A percentile compares a stretch with the other conserved stretches of the same genome.
phyloP scores from a whole-genome alignment of 2,888 invertebrate genomes.

The Eupeodes luniger region DNA sequence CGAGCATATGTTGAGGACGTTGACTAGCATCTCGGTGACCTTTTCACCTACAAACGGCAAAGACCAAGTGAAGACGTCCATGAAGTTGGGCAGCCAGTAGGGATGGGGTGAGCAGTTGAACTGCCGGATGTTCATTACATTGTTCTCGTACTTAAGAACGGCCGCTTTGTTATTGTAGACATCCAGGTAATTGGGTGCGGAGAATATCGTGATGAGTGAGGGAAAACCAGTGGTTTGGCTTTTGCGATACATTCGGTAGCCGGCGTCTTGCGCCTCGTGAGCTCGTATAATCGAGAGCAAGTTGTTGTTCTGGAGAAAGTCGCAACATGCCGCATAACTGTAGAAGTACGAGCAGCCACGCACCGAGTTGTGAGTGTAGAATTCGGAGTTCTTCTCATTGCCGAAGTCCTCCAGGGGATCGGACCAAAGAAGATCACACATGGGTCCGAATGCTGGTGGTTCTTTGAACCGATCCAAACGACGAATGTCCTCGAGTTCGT shows the following conservation, averaged over 20 bases:
- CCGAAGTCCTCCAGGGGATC: slow-evolving; percentile 99
- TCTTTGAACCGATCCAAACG: slow-evolving; percentile 99
- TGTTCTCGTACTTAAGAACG: slow-evolving; percentile 99
- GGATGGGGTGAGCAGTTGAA: slow-evolving; percentile 99
- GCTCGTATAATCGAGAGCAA: slow-evolving; percentile 99
- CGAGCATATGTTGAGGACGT: slow-evolving; percentile 99
- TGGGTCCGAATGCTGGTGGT: slow-evolving; percentile 99
- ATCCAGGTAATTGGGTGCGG: slow-evolving; percentile 99
- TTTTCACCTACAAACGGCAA: slow-evolving; percentile 99
- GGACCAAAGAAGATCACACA: slow-evolving; percentile 99
- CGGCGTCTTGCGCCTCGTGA: slow-evolving; percentile 99
- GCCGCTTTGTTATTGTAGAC: slow-evolving; percentile 99
- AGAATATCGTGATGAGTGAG: slow-evolving; percentile 99
- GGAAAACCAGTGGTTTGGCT: slow-evolving; percentile 99
- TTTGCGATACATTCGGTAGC: slow-evolving; percentile 99
- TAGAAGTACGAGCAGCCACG: slow-evolving; percentile 99
- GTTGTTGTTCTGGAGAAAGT: slow-evolving; percentile 99
- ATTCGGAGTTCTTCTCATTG: slow-evolving; percentile 97
- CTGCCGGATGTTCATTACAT: slow-evolving; percentile 99
- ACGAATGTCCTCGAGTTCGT: slow-evolving; percentile 98
- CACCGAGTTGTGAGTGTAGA: slow-evolving; percentile 99
- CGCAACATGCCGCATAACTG: slow-evolving; percentile 99
- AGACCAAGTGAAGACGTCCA: slow-evolving; percentile 99
- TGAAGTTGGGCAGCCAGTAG: slow-evolving; percentile 99
- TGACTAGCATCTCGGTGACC: slow-evolving; percentile 99